Base-by-base conservation (phyloP, 2,888 invertebrate genomes). In the Ormyrus rosae region DNA sequence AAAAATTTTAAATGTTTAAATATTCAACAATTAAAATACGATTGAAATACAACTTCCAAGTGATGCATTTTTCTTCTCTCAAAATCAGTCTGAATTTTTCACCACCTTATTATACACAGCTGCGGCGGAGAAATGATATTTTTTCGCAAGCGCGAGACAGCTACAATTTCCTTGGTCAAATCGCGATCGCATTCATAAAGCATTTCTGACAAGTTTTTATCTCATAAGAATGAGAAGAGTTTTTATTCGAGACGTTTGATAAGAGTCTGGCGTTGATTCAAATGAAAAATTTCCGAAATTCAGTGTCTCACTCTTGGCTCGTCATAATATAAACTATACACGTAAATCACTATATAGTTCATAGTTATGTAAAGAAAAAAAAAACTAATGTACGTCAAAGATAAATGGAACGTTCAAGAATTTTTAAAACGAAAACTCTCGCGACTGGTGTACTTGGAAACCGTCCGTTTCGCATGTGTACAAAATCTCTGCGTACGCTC, bases 401-500 rank as follows among this genome's bases (percentile, higher is more conserved):
- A 73, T 73, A 70, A 60, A 58, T 70, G 64, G 34, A 56, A 53
- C 64, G 64, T 74, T 79, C 51, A 69, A 46, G 48, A 79, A 78
- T 79, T 74, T 74, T 80, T 63, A 74, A 34, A 34, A 56, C 46
- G 48, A 74, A 74, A 74, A 58, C 34, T 74, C 13, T 68, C 74
- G 74, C 65, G 74, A 80, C 74, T 74, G 58, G 64, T 79, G 60
- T 80, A 74, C 50, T 80, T 74, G 70, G 58, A 79, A 80, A 65
- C 79, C 79, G 79, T 80, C 79, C 74, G 79, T 80, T 80, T 80
- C 70, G 58, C 63, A 74, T 56, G 58, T 74, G 73, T 79, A 78
- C 73, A 80, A 80, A 80, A 74, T 60, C 69, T 73, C 56, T 51
- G 63, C 56, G 69, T 74, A 63, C 61, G 69, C 73, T 69, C 34